phyloP scores from a whole-genome alignment of 2,797 vertebrate genomes.

The Zalophus californianus region DNA sequence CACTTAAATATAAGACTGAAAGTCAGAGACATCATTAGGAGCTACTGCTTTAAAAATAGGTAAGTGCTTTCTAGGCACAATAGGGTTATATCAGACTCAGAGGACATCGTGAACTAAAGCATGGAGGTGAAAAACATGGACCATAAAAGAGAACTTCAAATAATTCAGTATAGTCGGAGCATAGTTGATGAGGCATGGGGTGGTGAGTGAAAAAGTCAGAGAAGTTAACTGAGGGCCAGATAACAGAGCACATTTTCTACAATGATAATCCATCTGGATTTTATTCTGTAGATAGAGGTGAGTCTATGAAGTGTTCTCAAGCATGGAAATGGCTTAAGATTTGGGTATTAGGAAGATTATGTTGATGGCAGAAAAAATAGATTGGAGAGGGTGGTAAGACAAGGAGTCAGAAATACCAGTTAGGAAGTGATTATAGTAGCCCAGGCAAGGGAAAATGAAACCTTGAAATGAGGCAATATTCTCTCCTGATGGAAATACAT shows the following conservation, averaged over 20 bases:
- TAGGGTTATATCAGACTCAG: not conserved
- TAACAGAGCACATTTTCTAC: not conserved
- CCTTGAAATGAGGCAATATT: constrained; percentile 11
- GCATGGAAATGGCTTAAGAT: constrained; percentile 17
- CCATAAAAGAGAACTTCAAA: not conserved
- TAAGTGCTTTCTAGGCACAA: not conserved
- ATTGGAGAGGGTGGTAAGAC: not conserved
- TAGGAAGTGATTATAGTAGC: not conserved
- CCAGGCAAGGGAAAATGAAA: constrained; percentile 28
- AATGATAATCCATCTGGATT: not conserved
- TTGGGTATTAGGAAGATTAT: constrained; percentile 51
- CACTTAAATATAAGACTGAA: not conserved
- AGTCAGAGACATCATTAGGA: not conserved
- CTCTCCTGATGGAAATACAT: constrained; percentile 33
- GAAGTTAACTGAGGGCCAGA: not conserved
- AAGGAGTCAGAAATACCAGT: not conserved
- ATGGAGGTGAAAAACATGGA: not conserved
- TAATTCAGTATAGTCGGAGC: not conserved
- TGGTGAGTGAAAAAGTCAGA: not conserved
- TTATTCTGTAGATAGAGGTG: not conserved
- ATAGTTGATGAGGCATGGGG: not conserved
- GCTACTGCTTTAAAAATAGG: not conserved
- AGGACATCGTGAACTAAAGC: not conserved
- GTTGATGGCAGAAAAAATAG: constrained; percentile 32
- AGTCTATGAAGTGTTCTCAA: constrained; percentile 28